Evolutionary conservation across 2,113 vertebrate genomes (phyloP).

Genomic region (Aphyosemion australe): DNA sequence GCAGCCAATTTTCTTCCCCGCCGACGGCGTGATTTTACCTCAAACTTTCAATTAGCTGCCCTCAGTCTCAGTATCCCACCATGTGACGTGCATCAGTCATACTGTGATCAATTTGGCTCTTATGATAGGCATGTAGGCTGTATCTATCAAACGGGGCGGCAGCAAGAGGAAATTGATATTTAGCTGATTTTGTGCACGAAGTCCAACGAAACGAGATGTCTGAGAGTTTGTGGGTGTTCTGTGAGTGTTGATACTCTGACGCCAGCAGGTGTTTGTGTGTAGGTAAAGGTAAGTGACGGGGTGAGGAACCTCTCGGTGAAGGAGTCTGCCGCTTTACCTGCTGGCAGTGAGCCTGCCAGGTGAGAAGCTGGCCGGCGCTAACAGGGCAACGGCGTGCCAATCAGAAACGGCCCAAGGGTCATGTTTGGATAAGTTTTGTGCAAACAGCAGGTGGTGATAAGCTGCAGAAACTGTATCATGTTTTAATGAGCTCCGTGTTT

Average conservation of each 20-base stretch:
- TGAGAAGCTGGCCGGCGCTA: constrained; percentile 47
- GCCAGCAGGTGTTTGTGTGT: constrained; percentile 12
- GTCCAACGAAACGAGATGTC: constrained; percentile 9
- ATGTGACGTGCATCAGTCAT: constrained; percentile 45
- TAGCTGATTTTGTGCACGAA: constrained; percentile 24
- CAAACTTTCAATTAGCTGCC: constrained; percentile 66
- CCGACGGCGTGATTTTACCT: constrained; percentile 54
- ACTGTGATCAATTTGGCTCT: constrained; percentile 52
- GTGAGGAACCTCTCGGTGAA: constrained; percentile 54
- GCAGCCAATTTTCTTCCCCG: constrained; percentile 58
- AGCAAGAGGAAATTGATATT: constrained; percentile 54
- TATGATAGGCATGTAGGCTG: constrained; percentile 48
- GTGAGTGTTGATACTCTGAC: not conserved
- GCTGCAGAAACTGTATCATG: constrained; percentile 13
- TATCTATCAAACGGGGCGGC: constrained; percentile 54
- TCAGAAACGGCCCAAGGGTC: constrained; percentile 57
- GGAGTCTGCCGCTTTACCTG: constrained; percentile 39
- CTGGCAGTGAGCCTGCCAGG: constrained; percentile 51
- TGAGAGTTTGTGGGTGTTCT: constrained; percentile 11
- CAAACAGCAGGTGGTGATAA: constrained; percentile 5
- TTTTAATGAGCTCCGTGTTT: constrained; percentile 30
- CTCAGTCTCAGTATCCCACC: constrained; percentile 51
- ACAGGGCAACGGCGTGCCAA: constrained; percentile 58
- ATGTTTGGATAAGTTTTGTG: constrained; percentile 33
- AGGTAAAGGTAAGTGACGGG: constrained; percentile 41